Evolutionary conservation across 64 coral and sea anemone species (phyloP).

Genomic region (Porites australiensis): DNA sequence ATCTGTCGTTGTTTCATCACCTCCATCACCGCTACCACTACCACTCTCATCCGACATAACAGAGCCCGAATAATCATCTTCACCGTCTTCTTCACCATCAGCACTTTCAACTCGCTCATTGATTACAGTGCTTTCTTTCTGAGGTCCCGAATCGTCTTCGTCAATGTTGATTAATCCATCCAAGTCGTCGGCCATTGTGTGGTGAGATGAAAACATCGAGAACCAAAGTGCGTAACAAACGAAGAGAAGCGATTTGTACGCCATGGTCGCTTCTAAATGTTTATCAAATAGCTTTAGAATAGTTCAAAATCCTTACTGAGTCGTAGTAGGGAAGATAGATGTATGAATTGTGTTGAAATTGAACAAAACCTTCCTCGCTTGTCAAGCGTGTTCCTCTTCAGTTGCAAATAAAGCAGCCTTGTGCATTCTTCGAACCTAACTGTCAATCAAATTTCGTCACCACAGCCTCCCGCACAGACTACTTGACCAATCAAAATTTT

Average conservation of each 20-base stretch:
- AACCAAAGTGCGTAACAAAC: neutral
- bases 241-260: constrained; percentile 28
- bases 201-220: neutral
- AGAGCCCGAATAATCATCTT: constrained; percentile 51
- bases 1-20: constrained; percentile 2
- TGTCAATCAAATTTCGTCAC: constrained; percentile 97
- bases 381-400: neutral
- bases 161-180: constrained; percentile 49
- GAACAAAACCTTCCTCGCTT: neutral
- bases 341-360: neutral
- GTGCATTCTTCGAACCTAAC: constrained; percentile 35
- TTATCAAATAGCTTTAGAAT: neutral
- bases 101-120: neutral
- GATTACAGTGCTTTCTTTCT: neutral
- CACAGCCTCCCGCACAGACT: constrained; percentile 5
- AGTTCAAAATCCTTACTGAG: neutral
- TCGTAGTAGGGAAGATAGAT: neutral
- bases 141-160: neutral
- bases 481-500: constrained; percentile 21
- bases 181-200: constrained; percentile 27
- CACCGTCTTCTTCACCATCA: constrained; percentile 59
- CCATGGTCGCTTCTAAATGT: constrained; percentile 47
- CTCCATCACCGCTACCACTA: constrained; percentile 64
- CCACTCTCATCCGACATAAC: constrained; percentile 65
- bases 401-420: constrained; percentile 59